Base-by-base conservation (phyloP, 2,797 vertebrate genomes). In the Enteromius mattozi region DNA sequence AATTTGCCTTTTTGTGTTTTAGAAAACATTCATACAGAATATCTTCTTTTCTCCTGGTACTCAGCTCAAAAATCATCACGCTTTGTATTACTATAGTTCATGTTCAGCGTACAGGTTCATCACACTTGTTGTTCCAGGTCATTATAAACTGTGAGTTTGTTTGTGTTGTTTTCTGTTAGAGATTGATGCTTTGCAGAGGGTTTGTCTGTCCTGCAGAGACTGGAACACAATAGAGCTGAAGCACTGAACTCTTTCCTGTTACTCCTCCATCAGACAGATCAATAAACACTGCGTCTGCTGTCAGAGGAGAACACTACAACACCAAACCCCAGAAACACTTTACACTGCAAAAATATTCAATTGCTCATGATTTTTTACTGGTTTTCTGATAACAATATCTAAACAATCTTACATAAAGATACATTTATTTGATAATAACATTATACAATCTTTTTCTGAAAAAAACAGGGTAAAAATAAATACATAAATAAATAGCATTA, bases 191-290 rank as follows among this genome's bases (percentile, higher is more conserved):
- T 66, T 81, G 63, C 33, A 35, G 54, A 51, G 75, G 9, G 76
- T 65, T 49, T 51, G 24, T 69, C 54, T 78, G 78, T 30, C 2
- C 19, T 51, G 30, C 47, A 51, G 71, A 12, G 30, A 74, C 71
- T 21, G 71, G 30, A 49, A 51, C 70, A 72, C 24, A 72, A 74
- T 33, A 72, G 45, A 72, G 24, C 2, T 10, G 70, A 27, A 30
- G 75, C 71, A 86, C 83, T 84, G 85, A 85, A 83, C 80, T 72
- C 77, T 86, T 72, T 72, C 40, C 79, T 85, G 24, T 87, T 86
- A 85, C 61, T 83, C 51, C 63, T 76, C 70, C 61, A 85, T 86
- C 77, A 89, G 51, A 37, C 10, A 7, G 66, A 89, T 89, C 88
- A 78, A 89, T 89, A 84, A 81, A 42, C 35, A 40, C 78, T 74